Percentiles rank a stretch among this genome's conserved stretches.
Evolutionary conservation across 2,113 vertebrate species (phyloP).

Genomic region (Hemichromis elongatus): DNA sequence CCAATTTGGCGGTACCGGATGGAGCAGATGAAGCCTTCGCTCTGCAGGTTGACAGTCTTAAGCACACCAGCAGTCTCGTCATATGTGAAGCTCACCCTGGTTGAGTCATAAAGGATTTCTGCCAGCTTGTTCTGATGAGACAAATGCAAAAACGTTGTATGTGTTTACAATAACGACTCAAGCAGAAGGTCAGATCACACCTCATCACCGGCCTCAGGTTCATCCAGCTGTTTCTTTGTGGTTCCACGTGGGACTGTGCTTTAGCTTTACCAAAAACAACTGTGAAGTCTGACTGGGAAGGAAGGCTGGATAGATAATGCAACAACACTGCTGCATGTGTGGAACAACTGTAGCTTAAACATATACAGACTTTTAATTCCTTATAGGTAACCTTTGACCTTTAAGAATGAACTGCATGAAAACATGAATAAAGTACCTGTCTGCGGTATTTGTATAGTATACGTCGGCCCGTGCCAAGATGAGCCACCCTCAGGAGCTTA

Average conservation of each 20-base stretch:
- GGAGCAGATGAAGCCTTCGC: conserved; percentile 97
- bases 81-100: conserved; percentile 95
- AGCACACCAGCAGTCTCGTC: conserved; percentile 95
- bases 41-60: conserved; percentile 97
- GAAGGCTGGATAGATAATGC: not conserved
- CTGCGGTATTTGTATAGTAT: conserved; percentile 91
- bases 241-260: not conserved
- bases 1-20: conserved; percentile 96
- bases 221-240: not conserved
- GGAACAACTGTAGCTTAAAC: not conserved
- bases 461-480: conserved; percentile 90
- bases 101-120: conserved; percentile 95
- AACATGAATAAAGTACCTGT: conserved; percentile 47
- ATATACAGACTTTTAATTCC: not conserved
- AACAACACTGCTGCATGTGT: not conserved
- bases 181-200: not conserved
- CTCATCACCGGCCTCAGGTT: not conserved
- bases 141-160: not conserved
- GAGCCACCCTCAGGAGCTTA: conserved; percentile 88
- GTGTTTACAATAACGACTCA: not conserved
- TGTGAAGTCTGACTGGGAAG: not conserved
- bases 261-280: not conserved
- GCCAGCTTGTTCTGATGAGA: conserved; percentile 84
- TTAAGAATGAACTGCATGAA: not conserved
- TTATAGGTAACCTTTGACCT: not conserved